Base-by-base conservation (phyloP, 2,797 vertebrate genomes). In the Myotis daubentonii region DNA sequence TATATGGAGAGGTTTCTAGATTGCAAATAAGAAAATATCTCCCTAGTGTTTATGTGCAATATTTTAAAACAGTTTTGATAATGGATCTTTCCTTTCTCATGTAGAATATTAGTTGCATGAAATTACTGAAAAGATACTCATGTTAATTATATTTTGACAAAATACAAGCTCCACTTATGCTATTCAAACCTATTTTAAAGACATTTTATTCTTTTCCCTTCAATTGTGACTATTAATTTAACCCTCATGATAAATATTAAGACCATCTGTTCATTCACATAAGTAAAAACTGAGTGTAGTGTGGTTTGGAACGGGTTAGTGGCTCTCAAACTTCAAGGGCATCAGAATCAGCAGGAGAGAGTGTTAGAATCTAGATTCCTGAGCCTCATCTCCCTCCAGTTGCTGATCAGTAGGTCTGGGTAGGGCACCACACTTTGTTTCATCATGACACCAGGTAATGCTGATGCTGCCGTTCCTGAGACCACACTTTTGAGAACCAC, bases 1-100 rank as follows among this genome's bases (percentile, higher is more conserved):
- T 78, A 71, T 23, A 79, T 23, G 72, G 51, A 88, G 10, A 94
- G 25, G 25, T 88, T 91, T 47, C 17, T 30, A 86, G 78, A 41
- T 91, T 95, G 13, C 49, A 94, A 94, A 47, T 86, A 88, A 90
- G 44, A 89, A 91, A 51, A 57, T 55, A 57, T 78, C 16, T 53
- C 10, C n/a, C 5, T 71, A 22, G 17, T 65, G 91, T 49, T 80
- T 51, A 82, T 75, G 30, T 53, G 15, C 92, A 76, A 74, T 49
- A 71, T 91, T 93, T 86, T 51, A 13, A n/a, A 87, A 30, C 8
- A 70, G n/a, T 70, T 85, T 88, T 66, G 16, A 38, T 76, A 12
- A 93, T 17, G 28, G 38, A 33, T 68, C 23, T 72, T 93, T 92
- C 17, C 20, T 53, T 92, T 88, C 20, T 88, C 6, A 12, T 47